These are phyloP conservation scores for Calephelis perditalis DNA, from an alignment of 2,888 invertebrate species.

Conservation along the genomic window DNA sequence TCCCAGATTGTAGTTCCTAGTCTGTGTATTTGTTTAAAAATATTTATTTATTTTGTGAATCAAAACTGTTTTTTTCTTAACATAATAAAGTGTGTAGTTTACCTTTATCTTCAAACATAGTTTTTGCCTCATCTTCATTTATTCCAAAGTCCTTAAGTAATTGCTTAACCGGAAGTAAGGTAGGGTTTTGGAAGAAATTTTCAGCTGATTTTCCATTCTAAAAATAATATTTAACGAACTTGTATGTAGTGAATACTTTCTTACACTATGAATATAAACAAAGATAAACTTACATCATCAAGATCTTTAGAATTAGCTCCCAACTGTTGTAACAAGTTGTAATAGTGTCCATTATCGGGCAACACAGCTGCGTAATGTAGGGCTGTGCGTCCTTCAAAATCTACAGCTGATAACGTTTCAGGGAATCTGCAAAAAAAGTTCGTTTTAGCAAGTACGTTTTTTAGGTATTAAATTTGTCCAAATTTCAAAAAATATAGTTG, in stretches of 20 bases:
- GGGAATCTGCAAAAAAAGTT: conserved; percentile 80
- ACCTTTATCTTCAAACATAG: conserved; percentile 90
- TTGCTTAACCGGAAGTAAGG: conserved; percentile 82
- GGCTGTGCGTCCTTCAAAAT: conserved; percentile 90
- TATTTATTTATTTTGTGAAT: neutral
- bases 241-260: no score
- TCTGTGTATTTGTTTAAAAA: no score
- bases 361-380: conserved; percentile 92
- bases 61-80: neutral
- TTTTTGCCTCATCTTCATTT: conserved; percentile 80
- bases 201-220: conserved; percentile 89
- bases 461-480: neutral
- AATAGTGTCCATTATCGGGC: conserved; percentile 92
- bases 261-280: neutral
- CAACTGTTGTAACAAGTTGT: conserved; percentile 89
- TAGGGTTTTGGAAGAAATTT: conserved; percentile 84
- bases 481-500: neutral
- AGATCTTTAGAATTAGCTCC: conserved; percentile 90
- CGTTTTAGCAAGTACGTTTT: no score
- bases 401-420: conserved; percentile 89
- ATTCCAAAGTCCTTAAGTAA: conserved; percentile 84
- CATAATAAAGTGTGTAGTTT: conserved; percentile 30
- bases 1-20: no score
- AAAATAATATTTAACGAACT: conserved; percentile 19
- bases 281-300: conserved; percentile 84